These are phyloP conservation scores for Troglohyphantes excavatus DNA, from an alignment of 2,888 invertebrate species.

Conservation along the genomic window DNA sequence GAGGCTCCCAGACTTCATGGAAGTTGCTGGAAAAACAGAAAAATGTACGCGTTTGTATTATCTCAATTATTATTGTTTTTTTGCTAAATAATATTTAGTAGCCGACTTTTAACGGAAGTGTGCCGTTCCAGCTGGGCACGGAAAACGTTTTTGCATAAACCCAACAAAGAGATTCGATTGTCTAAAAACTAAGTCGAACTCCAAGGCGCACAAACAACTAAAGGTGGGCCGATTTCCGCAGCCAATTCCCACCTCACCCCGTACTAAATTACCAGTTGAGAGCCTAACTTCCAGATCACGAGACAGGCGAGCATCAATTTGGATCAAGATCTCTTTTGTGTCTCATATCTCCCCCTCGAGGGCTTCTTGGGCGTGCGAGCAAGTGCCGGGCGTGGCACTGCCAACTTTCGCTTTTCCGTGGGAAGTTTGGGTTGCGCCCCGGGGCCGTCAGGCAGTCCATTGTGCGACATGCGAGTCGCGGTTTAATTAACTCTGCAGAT, in stretches of 20 bases:
- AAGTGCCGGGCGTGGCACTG: neutral
- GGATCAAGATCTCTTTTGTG: constrained; percentile 22
- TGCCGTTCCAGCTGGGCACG: too few relatives aligned
- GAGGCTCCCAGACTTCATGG: too few relatives aligned
- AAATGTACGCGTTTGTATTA: too few relatives aligned
- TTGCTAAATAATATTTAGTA: too few relatives aligned
- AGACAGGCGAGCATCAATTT: constrained; percentile 20
- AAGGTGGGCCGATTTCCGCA: neutral
- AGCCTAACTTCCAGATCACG: constrained; percentile 9
- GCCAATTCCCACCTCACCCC: neutral
- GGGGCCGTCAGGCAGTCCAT: neutral
- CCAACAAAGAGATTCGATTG: too few relatives aligned
- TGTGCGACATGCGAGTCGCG: neutral
- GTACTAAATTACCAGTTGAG: neutral
- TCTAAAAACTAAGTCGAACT: too few relatives aligned
- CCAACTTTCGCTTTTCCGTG: neutral
- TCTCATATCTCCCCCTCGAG: constrained; percentile 35
- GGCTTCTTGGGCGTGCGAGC: neutral
- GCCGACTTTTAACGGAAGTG: too few relatives aligned
- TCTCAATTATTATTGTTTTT: too few relatives aligned
- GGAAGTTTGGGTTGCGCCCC: neutral
- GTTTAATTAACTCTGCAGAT: neutral
- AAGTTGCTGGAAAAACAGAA: too few relatives aligned
- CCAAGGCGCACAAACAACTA: too few relatives aligned
- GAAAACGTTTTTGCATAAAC: too few relatives aligned